A percentile compares a stretch with the other conserved stretches of the same genome.
Conservation (phyloP, 2,797 vertebrate genomes). For the Propithecus deckenii region DNA sequence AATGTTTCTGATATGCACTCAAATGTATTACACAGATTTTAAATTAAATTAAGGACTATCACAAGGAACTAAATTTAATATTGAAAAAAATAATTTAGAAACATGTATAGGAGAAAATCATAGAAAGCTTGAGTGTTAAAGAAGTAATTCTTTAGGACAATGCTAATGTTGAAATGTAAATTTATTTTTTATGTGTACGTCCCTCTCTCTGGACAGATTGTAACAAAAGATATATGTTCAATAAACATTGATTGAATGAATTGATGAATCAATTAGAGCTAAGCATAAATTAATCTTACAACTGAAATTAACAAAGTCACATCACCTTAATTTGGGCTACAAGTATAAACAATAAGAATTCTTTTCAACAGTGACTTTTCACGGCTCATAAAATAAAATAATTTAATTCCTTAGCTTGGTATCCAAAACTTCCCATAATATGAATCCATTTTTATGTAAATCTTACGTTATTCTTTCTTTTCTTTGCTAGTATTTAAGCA, state of each 20-base stretch:
- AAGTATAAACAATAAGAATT: neutral
- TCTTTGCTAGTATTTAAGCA: neutral
- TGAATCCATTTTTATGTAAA: neutral
- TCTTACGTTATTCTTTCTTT: neutral
- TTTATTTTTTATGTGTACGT: neutral
- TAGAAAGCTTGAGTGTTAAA: neutral
- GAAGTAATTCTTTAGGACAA: neutral
- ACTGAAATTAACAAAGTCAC: neutral
- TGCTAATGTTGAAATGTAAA: neutral
- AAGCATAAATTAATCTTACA: neutral
- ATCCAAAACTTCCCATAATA: neutral
- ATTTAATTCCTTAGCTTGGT: neutral
- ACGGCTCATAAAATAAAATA: neutral
- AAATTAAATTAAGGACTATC: constrained; percentile 30
- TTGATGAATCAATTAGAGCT: neutral
- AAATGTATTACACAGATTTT: constrained; percentile 16
- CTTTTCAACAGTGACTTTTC: neutral
- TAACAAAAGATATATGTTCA: neutral
- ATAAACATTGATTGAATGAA: neutral
- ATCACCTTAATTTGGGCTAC: neutral
- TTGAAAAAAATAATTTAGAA: constrained; percentile 3
- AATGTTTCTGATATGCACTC: neutral
- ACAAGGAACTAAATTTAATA: neutral
- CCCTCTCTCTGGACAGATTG: neutral
- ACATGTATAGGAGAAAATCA: neutral